These are phyloP conservation scores for Fabriciana adippe DNA, from an alignment of 2,888 invertebrate genomes.

Conservation along the genomic window DNA sequence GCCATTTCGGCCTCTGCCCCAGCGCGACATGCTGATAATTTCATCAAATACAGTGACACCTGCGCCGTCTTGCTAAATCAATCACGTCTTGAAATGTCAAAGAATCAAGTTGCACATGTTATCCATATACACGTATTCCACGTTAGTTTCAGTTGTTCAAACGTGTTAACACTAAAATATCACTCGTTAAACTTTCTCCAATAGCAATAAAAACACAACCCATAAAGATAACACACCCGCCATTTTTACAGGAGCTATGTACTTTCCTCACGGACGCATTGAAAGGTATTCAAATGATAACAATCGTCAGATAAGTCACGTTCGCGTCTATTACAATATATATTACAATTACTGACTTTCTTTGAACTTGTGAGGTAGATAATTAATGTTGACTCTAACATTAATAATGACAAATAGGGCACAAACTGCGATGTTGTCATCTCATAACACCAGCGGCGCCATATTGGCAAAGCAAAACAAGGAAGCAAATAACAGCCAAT, in stretches of 20 bases:
- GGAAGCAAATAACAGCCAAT: conserved; percentile 43
- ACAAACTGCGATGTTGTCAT: conserved; percentile 83
- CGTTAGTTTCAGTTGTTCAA: conserved; percentile 43
- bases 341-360: conserved; percentile 58
- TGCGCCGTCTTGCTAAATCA: conserved; percentile 61
- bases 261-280: conserved; percentile 69
- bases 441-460: conserved; percentile 80
- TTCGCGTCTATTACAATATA: conserved; percentile 53
- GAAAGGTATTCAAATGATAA: conserved; percentile 44
- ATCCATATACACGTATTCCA: conserved; percentile 48
- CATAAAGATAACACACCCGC: conserved; percentile 81
- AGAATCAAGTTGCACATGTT: conserved; percentile 61
- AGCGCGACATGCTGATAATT: conserved; percentile 84
- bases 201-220: conserved; percentile 76
- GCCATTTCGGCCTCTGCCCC: conserved; percentile 83
- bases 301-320: conserved; percentile 46
- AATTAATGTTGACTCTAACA: conserved; percentile 58
- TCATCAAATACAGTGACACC: conserved; percentile 78
- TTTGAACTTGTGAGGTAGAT: conserved; percentile 73
- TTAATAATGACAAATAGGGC: conserved; percentile 70
- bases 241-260: conserved; percentile 78
- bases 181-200: conserved; percentile 61
- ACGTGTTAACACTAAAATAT: conserved; percentile 50
- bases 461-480: conserved; percentile 71
- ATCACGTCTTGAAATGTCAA: conserved; percentile 66